Percentiles rank a stretch among this genome's conserved stretches.
phyloP scores from a whole-genome alignment of 2,888 invertebrate genomes.

The Psylliodes chrysocephalus region DNA sequence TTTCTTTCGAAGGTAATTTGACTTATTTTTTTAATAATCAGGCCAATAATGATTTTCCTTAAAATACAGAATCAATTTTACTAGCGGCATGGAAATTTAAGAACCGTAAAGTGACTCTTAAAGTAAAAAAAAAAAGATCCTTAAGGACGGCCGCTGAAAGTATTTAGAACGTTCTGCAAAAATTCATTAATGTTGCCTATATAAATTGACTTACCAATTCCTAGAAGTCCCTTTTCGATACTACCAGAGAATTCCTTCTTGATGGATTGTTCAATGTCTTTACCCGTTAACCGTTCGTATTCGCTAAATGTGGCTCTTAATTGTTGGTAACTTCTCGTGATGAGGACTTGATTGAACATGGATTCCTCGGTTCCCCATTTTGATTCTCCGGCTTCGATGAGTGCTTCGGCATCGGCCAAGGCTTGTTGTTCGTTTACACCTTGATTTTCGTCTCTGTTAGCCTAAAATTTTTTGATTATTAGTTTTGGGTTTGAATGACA shows the following conservation, averaged over 20 bases:
- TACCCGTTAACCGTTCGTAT: constrained; percentile 83
- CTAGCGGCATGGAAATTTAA: too few species aligned
- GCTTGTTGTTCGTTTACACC: constrained; percentile 85
- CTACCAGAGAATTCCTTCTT: constrained; percentile 90
- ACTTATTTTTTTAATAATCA: too few species aligned
- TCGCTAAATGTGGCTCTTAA: constrained; percentile 85
- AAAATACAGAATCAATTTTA: too few species aligned
- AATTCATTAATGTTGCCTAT: too few species aligned
- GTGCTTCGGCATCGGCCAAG: constrained; percentile 82
- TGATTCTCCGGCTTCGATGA: constrained; percentile 81
- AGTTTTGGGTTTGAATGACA: too few species aligned
- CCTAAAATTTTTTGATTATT: too few species aligned
- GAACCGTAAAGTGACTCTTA: too few species aligned
- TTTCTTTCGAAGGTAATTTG: too few species aligned
- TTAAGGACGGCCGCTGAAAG: too few species aligned
- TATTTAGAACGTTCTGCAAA: too few species aligned
- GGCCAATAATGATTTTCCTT: too few species aligned
- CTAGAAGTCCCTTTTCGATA: constrained; percentile 85
- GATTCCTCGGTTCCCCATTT: constrained; percentile 94
- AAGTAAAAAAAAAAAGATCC: too few species aligned
- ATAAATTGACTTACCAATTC: constrained; percentile 75
- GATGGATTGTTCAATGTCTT: constrained; percentile 86
- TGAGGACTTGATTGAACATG: constrained; percentile 84
- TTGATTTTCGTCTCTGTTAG: constrained; percentile 90
- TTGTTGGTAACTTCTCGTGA: constrained; percentile 90